These are phyloP conservation scores for Dipodomys spectabilis DNA, from an alignment of 2,113 vertebrate species.

Conservation along the genomic window DNA sequence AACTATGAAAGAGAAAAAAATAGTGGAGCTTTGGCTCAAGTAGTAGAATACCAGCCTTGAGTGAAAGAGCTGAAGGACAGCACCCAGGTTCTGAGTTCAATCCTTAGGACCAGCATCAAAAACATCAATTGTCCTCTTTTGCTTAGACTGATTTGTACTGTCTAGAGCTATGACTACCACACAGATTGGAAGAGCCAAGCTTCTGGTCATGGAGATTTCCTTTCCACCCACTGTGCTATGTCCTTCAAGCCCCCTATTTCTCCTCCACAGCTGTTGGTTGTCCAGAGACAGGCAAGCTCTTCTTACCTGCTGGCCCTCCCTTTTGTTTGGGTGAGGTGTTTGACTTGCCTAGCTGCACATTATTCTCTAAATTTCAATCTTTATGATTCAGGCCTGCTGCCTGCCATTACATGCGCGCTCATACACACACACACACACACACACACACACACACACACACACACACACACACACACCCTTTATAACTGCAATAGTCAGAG, in stretches of 20 bases:
- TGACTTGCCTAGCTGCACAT: not conserved
- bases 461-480: not conserved
- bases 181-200: not conserved
- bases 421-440: not conserved
- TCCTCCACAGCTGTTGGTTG: not conserved
- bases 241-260: too few species aligned
- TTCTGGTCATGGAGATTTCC: not conserved
- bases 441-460: not conserved
- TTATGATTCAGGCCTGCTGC: not conserved
- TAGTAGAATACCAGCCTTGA: too few species aligned
- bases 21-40: too few species aligned
- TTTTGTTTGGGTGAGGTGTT: not conserved
- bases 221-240: not conserved
- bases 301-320: not conserved
- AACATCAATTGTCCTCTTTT: not conserved
- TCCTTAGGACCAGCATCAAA: too few species aligned
- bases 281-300: not conserved
- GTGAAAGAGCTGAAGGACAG: too few species aligned
- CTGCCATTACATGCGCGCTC: not conserved
- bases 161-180: not conserved
- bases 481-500: not conserved
- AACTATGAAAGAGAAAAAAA: too few species aligned
- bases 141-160: not conserved
- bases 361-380: not conserved
- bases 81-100: not conserved